These are phyloP conservation scores for Pseudochirops cupreus DNA, from an alignment of 2,797 vertebrate species.

Conservation along the genomic window DNA sequence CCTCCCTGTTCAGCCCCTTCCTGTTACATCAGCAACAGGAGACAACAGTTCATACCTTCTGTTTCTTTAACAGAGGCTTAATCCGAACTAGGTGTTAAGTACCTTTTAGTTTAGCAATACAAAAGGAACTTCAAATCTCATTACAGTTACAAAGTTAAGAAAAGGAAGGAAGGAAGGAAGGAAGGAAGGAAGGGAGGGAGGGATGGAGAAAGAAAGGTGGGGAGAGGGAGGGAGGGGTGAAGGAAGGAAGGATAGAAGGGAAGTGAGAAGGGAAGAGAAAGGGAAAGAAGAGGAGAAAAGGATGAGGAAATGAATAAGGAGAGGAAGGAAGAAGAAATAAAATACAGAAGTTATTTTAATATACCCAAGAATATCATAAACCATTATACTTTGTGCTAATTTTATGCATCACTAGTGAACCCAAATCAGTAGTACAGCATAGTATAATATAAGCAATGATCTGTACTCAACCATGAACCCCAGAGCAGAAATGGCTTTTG, in stretches of 20 bases:
- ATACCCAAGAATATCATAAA: not conserved
- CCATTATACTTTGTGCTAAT: slow-evolving; percentile 28
- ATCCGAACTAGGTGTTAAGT: no score
- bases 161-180: not conserved
- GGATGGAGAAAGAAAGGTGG: not conserved
- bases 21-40: no score
- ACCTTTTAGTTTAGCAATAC: no score
- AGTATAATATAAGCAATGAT: slow-evolving; percentile 26
- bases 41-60: no score
- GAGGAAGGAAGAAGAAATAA: slow-evolving; percentile 2
- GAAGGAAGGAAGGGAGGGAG: not conserved
- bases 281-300: not conserved
- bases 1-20: no score
- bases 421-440: not conserved
- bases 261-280: not conserved
- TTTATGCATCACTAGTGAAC: slow-evolving; percentile 49
- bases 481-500: slow-evolving; percentile 33
- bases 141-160: not conserved
- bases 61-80: no score
- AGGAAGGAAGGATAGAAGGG: not conserved
- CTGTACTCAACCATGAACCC: slow-evolving; percentile 1
- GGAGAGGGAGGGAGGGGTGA: not conserved
- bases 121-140: no score
- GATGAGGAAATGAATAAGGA: not conserved
- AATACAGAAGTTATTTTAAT: slow-evolving; percentile 11